phyloP scores from a whole-genome alignment of 1,140 invertebrate species.

The Sarcophaga bullata region DNA sequence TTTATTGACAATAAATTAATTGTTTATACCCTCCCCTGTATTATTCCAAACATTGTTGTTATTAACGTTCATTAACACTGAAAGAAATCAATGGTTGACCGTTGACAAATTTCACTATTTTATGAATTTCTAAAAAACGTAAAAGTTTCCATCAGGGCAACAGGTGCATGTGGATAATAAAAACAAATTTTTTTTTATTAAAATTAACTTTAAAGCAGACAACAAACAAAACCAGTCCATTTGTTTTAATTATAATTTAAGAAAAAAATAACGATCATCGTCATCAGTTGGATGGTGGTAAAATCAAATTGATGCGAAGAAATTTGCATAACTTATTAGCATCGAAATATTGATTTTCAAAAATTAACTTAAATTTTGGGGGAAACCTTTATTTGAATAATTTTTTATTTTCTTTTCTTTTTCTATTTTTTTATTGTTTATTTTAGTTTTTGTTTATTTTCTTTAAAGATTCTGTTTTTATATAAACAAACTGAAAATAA shows the following conservation, averaged over 20 bases:
- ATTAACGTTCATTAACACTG: background rate
- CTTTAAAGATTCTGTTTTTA: no score
- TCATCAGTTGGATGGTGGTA: background rate
- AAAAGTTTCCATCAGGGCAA: background rate
- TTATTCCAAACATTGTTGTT: background rate
- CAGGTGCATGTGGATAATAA: background rate
- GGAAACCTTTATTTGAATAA: constrained; percentile 15
- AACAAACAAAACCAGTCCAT: background rate
- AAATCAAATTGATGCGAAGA: background rate
- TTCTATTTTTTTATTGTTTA: background rate
- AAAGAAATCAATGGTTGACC: background rate
- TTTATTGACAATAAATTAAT: no score
- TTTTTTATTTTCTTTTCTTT: background rate
- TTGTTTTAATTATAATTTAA: background rate
- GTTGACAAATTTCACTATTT: background rate
- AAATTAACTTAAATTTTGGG: background rate
- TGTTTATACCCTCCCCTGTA: background rate
- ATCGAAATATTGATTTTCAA: background rate
- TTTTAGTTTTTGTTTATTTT: no score
- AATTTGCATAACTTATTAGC: constrained; percentile 11
- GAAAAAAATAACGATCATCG: background rate
- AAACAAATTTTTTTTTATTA: background rate
- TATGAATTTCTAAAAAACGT: background rate
- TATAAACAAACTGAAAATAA: background rate
- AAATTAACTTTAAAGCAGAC: background rate